These are phyloP conservation scores for Formica aserva DNA, from an alignment of 2,888 invertebrate genomes.

Conservation along the genomic window DNA sequence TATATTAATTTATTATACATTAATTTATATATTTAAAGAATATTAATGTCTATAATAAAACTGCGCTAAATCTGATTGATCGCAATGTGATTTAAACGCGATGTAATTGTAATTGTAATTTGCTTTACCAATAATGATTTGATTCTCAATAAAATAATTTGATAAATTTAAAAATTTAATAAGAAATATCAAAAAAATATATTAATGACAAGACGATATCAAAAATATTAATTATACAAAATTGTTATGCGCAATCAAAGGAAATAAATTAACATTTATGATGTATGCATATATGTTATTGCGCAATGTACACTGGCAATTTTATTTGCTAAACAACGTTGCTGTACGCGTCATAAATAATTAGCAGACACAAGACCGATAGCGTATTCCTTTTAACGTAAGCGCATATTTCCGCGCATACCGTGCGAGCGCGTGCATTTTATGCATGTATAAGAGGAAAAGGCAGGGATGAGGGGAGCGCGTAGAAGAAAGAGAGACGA, in stretches of 20 bases:
- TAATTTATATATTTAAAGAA: conserved; percentile 2
- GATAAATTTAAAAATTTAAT: background rate
- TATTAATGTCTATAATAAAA: background rate
- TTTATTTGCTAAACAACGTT: conserved; percentile 13
- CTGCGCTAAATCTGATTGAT: background rate
- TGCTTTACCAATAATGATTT: background rate
- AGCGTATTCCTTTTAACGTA: conserved; percentile 60
- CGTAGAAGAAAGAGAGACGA: conserved; percentile 59
- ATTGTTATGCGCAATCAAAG: background rate
- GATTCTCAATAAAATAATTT: background rate
- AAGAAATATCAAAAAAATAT: background rate
- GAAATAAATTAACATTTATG: background rate
- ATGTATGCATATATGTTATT: background rate
- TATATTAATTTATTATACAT: too few species aligned
- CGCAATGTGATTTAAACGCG: background rate
- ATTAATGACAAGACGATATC: background rate
- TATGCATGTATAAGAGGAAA: conserved; percentile 48
- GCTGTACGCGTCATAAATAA: conserved; percentile 19
- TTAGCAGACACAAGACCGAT: conserved; percentile 26
- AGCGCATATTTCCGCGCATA: conserved; percentile 52
- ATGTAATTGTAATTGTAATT: background rate
- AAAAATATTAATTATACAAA: background rate
- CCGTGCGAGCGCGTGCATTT: conserved; percentile 66
- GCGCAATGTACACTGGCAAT: background rate
- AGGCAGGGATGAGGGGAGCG: conserved; percentile 13